Conservation (phyloP, 2,113 vertebrate genomes). For the Dromas ardeola region DNA sequence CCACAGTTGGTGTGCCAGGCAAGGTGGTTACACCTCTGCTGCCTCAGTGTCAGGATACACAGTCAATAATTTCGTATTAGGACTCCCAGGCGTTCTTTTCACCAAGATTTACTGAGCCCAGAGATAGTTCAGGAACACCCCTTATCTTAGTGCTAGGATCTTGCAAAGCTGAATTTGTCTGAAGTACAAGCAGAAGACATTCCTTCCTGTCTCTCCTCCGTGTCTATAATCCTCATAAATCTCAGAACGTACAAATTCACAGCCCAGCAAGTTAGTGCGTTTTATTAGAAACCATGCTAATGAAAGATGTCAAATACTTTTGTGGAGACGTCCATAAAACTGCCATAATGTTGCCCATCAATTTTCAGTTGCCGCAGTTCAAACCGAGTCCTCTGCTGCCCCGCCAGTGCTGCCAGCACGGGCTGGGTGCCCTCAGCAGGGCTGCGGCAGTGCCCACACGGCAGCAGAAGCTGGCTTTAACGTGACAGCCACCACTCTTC, state of each 20-base stretch:
- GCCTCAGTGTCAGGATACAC: background rate
- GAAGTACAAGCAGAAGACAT: background rate
- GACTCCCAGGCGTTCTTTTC: background rate
- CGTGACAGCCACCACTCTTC: accelerated
- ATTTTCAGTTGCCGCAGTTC: background rate
- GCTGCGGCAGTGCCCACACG: background rate
- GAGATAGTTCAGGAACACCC: background rate
- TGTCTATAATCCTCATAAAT: background rate
- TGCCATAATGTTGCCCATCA: background rate
- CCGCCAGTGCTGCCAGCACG: background rate
- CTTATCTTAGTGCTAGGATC: background rate
- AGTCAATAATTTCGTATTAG: background rate
- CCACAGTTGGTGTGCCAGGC: background rate
- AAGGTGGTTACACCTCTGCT: background rate
- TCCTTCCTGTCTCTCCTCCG: background rate
- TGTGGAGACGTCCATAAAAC: slow-evolving; percentile 21
- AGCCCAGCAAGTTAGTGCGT: background rate
- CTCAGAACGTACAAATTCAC: background rate
- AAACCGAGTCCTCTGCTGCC: background rate
- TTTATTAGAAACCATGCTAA: slow-evolving; percentile 12
- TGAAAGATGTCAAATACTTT: slow-evolving; percentile 22
- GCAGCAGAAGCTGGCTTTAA: background rate
- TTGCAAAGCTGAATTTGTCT: background rate
- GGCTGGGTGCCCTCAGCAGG: background rate
- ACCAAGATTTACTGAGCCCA: background rate